These are phyloP conservation scores for Cephus pygmeus DNA, from an alignment of 2,888 invertebrate genomes.

Conservation along the genomic window DNA sequence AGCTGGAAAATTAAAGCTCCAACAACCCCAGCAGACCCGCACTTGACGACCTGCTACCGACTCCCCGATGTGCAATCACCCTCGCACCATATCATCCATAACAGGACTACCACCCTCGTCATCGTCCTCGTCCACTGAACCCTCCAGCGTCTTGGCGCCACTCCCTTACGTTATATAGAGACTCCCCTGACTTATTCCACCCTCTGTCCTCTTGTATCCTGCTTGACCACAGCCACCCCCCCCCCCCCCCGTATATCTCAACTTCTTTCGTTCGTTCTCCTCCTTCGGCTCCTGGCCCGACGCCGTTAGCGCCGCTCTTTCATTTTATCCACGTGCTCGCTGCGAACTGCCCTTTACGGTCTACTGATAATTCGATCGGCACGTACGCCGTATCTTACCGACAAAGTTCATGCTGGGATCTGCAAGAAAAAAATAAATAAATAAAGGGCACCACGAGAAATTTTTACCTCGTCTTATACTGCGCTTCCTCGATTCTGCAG, in stretches of 20 bases:
- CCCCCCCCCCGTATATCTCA: background rate
- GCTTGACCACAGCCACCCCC: background rate
- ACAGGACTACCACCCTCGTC: conserved; percentile 2
- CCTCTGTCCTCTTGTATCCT: conserved; percentile 2
- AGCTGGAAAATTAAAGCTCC: conserved; percentile 35
- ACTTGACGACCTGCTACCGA: background rate
- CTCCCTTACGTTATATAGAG: conserved; percentile 8
- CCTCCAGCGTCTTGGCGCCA: background rate
- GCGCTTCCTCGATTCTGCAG: background rate
- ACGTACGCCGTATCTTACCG: background rate
- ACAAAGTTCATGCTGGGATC: background rate
- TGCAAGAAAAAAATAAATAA: background rate
- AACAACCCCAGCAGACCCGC: conserved; percentile 11
- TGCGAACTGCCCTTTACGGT: background rate
- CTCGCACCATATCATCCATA: conserved; percentile 2
- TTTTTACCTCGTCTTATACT: background rate
- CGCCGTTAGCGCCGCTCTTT: background rate
- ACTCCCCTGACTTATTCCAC: background rate
- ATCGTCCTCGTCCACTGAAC: background rate
- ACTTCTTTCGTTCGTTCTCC: background rate
- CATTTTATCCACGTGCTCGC: background rate
- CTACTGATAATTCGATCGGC: background rate
- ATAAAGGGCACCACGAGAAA: background rate
- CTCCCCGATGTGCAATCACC: conserved; percentile 9
- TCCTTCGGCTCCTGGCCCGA: background rate